A percentile compares a stretch with the other conserved stretches of the same genome.
phyloP scores from a whole-genome alignment of 2,888 invertebrate species.

The Stenodema calcarata region DNA sequence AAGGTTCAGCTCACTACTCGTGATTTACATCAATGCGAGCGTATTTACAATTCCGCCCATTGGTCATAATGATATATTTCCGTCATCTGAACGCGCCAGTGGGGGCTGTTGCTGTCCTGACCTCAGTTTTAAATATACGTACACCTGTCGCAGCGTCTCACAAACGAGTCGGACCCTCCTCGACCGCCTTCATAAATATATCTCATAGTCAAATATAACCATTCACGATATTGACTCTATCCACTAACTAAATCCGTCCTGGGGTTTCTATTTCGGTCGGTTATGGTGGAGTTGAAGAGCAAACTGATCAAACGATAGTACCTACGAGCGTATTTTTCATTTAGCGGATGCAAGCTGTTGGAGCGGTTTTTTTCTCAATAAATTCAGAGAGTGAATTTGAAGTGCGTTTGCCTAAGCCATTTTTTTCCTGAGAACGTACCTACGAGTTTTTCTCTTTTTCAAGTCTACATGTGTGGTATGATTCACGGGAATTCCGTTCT shows the following conservation, averaged over 20 bases:
- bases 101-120: constrained; percentile 5
- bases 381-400: too few relatives aligned
- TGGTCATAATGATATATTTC: constrained; percentile 6
- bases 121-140: constrained; percentile 32
- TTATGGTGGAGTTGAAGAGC: neutral
- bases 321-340: neutral
- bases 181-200: neutral
- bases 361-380: too few relatives aligned
- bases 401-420: too few relatives aligned
- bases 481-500: too few relatives aligned
- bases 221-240: constrained; percentile 22
- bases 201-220: constrained; percentile 3
- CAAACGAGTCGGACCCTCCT: neutral
- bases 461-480: too few relatives aligned
- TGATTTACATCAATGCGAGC: neutral
- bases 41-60: neutral
- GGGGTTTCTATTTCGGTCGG: neutral
- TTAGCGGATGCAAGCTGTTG: too few relatives aligned
- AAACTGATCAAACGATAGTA: neutral
- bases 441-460: too few relatives aligned
- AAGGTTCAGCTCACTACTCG: neutral
- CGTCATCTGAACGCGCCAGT: neutral
- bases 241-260: neutral
- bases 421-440: too few relatives aligned
- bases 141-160: constrained; percentile 11